phyloP scores from a whole-genome alignment of 2,888 invertebrate genomes.

The Thera britannica region DNA sequence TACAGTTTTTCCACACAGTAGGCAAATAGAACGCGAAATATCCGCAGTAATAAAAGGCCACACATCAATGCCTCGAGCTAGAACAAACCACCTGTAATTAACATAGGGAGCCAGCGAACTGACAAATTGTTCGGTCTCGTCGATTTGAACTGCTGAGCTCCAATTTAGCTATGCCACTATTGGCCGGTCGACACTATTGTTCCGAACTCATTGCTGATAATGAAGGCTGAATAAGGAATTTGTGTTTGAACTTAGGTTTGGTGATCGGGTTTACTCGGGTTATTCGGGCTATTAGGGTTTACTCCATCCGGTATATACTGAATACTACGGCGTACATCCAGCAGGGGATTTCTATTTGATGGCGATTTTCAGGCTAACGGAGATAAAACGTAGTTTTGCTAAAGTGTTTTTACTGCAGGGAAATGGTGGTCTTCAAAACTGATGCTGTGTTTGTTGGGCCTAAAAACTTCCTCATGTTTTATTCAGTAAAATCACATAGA shows the following conservation, averaged over 20 bases:
- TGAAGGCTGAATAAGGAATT: conserved; percentile 4
- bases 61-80: conserved; percentile 25
- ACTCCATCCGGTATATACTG: no score
- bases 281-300: no score
- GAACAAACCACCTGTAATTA: conserved; percentile 33
- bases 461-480: no score
- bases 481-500: no score
- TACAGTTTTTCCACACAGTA: conserved; percentile 25
- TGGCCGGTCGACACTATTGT: conserved; percentile 13
- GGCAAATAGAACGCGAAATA: conserved; percentile 23
- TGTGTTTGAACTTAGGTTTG: conserved; percentile 4
- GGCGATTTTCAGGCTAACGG: no score
- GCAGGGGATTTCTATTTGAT: no score
- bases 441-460: no score
- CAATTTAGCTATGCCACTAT: conserved; percentile 18
- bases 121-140: conserved; percentile 34
- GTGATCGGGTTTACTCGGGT: not conserved
- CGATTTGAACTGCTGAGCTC: conserved; percentile 24
- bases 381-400: no score
- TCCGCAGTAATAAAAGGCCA: conserved; percentile 23
- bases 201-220: not conserved
- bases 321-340: no score
- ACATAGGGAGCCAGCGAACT: conserved; percentile 32
- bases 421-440: no score
- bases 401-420: no score